Evolutionary conservation across 2,888 invertebrate species (phyloP).

Genomic region (Apodemia arnacis): DNA sequence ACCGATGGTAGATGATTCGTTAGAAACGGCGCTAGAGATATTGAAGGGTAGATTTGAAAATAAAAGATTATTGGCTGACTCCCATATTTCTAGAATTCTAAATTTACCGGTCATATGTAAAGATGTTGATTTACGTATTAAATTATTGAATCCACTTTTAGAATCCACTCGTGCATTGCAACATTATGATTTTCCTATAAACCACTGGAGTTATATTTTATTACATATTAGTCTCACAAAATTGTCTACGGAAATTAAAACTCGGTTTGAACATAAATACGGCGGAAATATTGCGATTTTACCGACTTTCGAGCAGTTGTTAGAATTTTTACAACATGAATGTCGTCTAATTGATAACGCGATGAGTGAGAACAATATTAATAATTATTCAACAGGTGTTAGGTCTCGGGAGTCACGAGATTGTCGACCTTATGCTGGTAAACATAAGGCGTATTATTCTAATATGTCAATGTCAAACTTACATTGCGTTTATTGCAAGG

Average conservation of each 20-base stretch:
- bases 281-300: slow-evolving; percentile 1
- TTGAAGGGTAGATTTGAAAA: slow-evolving; percentile 15
- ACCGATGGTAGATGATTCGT: not conserved
- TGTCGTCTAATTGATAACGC: not conserved
- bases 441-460: not conserved
- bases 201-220: not conserved
- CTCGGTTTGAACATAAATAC: slow-evolving; percentile 19
- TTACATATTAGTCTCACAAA: slow-evolving; percentile 19
- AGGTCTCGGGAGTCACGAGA: not conserved
- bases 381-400: not conserved
- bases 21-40: not conserved
- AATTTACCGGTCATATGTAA: too few relatives aligned
- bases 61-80: not conserved
- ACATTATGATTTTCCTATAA: slow-evolving; percentile 3
- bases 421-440: not conserved
- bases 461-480: not conserved
- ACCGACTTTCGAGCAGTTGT: slow-evolving; percentile 12
- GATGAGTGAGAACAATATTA: not conserved
- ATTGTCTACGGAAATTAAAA: slow-evolving; percentile 5
- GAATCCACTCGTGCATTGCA: slow-evolving; percentile 9
- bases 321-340: not conserved
- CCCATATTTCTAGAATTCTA: slow-evolving; percentile 15
- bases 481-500: not conserved
- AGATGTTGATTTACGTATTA: not conserved
- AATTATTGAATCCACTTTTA: slow-evolving; percentile 7